A percentile compares a stretch with the other conserved stretches of the same genome.
phyloP scores from a whole-genome alignment of 2,888 invertebrate genomes.

The Parelbella ahira region DNA sequence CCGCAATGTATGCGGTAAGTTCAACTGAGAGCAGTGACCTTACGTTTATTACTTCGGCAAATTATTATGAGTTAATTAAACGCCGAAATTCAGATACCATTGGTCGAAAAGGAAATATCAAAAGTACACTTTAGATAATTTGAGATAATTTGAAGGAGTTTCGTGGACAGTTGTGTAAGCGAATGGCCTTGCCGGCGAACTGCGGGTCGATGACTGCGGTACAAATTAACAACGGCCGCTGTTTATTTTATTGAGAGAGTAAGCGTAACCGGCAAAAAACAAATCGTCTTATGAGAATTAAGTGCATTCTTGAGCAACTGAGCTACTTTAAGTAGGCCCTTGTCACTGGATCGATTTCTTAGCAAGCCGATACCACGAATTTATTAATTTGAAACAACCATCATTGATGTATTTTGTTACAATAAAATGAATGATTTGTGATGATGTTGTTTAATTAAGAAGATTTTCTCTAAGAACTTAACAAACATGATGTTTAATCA shows the following conservation, averaged over 20 bases:
- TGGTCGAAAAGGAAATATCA: slow-evolving; percentile 7
- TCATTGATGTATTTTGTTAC: too few relatives aligned
- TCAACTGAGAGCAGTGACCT: slow-evolving; percentile 40
- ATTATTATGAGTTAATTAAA: slow-evolving; percentile 11
- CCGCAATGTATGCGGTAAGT: slow-evolving; percentile 35
- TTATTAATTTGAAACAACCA: too few relatives aligned
- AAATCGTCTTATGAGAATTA: slow-evolving; percentile 15
- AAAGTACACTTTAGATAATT: slow-evolving; percentile 21
- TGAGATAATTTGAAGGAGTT: slow-evolving; percentile 48
- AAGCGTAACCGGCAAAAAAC: slow-evolving; percentile 36
- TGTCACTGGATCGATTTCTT: slow-evolving; percentile 7
- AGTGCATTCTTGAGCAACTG: slow-evolving; percentile 2
- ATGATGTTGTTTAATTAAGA: too few relatives aligned
- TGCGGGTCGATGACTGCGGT: slow-evolving; percentile 68
- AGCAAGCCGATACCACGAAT: too few relatives aligned
- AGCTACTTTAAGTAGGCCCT: slow-evolving; percentile 18
- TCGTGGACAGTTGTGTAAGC: slow-evolving; percentile 65
- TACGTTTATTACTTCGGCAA: slow-evolving; percentile 9
- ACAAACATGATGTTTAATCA: too few relatives aligned
- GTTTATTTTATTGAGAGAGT: slow-evolving; percentile 70
- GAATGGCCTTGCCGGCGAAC: slow-evolving; percentile 62
- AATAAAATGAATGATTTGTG: too few relatives aligned
- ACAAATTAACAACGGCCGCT: slow-evolving; percentile 46
- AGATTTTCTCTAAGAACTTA: too few relatives aligned
- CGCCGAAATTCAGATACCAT: neutral